Evolutionary conservation across 1,140 invertebrate species (phyloP).

Genomic region (Pemphigus obesinymphae): DNA sequence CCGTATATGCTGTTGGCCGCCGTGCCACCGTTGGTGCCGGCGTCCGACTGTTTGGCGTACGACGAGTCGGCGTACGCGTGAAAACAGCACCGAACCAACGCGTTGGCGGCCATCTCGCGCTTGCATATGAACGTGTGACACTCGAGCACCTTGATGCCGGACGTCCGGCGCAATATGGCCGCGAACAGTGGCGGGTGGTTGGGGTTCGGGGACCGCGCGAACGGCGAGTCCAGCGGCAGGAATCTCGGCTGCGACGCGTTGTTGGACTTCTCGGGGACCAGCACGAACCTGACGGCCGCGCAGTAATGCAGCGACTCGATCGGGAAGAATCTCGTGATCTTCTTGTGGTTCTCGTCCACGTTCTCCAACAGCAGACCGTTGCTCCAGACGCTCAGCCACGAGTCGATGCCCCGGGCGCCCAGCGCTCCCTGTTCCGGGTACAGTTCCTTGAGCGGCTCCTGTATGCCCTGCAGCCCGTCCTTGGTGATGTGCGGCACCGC

Average conservation of each 20-base stretch:
- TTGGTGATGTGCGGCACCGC: slow-evolving; percentile 96
- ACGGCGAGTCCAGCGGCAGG: slow-evolving; percentile 92
- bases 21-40: slow-evolving; percentile 47
- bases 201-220: slow-evolving; percentile 77
- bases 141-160: slow-evolving; percentile 97
- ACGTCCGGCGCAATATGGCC: slow-evolving; percentile 87
- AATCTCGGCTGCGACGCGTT: slow-evolving; percentile 69
- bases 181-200: slow-evolving; percentile 94
- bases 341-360: slow-evolving; percentile 89
- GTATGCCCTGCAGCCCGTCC: slow-evolving; percentile 94
- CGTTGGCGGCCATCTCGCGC: slow-evolving; percentile 88
- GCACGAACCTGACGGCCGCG: slow-evolving; percentile 81
- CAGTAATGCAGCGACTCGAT: slow-evolving; percentile 96
- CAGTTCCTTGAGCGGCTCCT: slow-evolving; percentile 92
- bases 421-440: slow-evolving; percentile 86
- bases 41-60: slow-evolving; percentile 76
- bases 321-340: slow-evolving; percentile 93
- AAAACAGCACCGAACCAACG: slow-evolving; percentile 88
- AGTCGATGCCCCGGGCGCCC: slow-evolving; percentile 88
- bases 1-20: slow-evolving; percentile 60
- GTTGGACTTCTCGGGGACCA: slow-evolving; percentile 56
- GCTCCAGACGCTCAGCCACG: slow-evolving; percentile 95
- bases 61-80: slow-evolving; percentile 92
- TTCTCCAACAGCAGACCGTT: slow-evolving; percentile 95
- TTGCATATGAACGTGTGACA: slow-evolving; percentile 99